phyloP scores from a whole-genome alignment of 2,113 vertebrate genomes.

The Petrocephalus microphthalmus region DNA sequence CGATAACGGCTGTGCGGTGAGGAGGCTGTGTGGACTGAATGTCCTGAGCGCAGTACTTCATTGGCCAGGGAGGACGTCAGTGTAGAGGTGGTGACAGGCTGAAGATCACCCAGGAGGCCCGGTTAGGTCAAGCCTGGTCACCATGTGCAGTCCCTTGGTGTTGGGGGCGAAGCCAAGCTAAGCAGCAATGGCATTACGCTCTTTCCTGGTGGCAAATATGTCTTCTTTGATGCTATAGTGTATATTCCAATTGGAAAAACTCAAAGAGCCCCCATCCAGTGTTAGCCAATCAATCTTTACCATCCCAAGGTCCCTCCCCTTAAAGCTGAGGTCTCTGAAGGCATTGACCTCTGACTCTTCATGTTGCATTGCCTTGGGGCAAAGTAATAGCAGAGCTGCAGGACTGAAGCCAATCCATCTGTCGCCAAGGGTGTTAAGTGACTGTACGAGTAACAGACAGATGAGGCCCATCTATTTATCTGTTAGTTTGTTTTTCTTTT shows the following conservation, averaged over 20 bases:
- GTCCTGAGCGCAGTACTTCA: neutral
- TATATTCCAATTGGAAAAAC: neutral
- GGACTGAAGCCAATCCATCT: neutral
- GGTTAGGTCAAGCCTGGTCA: neutral
- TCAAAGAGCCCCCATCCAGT: neutral
- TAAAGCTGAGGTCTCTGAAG: neutral
- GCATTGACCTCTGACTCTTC: constrained; percentile 11
- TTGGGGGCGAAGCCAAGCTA: neutral
- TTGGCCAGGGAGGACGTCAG: neutral
- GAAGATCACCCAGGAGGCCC: neutral
- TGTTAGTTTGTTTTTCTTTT: neutral
- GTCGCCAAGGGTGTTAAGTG: constrained; percentile 9
- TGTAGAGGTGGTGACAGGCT: neutral
- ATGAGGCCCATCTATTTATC: neutral
- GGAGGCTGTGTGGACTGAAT: neutral
- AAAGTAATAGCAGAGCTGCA: neutral
- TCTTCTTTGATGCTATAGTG: neutral
- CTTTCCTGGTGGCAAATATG: constrained; percentile 35
- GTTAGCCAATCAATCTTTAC: neutral
- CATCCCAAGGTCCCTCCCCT: neutral
- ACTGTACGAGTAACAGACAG: neutral
- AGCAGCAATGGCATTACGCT: neutral
- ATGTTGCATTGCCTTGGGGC: neutral
- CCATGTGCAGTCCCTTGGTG: neutral
- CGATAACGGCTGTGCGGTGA: neutral